These are phyloP conservation scores for Tetramorium bicarinatum DNA, from an alignment of 2,888 invertebrate genomes.

Conservation along the genomic window DNA sequence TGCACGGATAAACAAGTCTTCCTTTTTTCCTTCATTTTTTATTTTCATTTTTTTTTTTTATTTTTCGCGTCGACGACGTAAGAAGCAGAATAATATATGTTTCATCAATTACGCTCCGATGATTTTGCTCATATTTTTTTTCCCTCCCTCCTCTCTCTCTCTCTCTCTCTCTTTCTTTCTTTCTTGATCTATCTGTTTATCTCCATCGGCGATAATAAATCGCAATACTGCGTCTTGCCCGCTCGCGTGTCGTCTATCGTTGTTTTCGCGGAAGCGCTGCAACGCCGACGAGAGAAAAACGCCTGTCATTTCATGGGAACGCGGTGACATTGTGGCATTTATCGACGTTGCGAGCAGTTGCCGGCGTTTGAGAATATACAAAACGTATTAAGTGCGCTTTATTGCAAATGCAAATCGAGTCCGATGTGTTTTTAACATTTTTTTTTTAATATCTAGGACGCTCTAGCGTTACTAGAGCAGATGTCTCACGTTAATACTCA, in stretches of 20 bases:
- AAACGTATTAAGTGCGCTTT: constrained; percentile 41
- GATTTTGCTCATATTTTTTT: constrained; percentile 8
- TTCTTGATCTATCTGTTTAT: not conserved
- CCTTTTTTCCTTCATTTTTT: not conserved
- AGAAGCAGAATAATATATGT: constrained; percentile 7
- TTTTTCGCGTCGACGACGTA: not conserved
- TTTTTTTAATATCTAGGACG: constrained; percentile 17
- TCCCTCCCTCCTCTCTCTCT: too few species aligned
- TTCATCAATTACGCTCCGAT: constrained; percentile 21
- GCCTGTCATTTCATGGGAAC: constrained; percentile 53
- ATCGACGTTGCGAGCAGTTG: constrained; percentile 48
- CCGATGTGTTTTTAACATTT: constrained; percentile 29
- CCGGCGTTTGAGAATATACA: constrained; percentile 26
- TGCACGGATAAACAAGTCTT: constrained; percentile 30
- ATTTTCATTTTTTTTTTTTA: too few species aligned
- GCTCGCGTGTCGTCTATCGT: constrained; percentile 33
- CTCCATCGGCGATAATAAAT: constrained; percentile 24
- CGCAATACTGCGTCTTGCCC: constrained; percentile 28
- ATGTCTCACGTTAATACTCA: not conserved
- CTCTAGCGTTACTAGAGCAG: constrained; percentile 1
- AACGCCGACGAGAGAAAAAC: constrained; percentile 41
- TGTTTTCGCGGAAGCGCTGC: constrained; percentile 44
- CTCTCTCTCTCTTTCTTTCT: not conserved
- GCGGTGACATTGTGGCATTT: constrained; percentile 56
- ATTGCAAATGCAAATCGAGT: constrained; percentile 48